Evolutionary conservation across 2,797 vertebrate species (phyloP).

Genomic region (Kryptolebias ocellatus): DNA sequence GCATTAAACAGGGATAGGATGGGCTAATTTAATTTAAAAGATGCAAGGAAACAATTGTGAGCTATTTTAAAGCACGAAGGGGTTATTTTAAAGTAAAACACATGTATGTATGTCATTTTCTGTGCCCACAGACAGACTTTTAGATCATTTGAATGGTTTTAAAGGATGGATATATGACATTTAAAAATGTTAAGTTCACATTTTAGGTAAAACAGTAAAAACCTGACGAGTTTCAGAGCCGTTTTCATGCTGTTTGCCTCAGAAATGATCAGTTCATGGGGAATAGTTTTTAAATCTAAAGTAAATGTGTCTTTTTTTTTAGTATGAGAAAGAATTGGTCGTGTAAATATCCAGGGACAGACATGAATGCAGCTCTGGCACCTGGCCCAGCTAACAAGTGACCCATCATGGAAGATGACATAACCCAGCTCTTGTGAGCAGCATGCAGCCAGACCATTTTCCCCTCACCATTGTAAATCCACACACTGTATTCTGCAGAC

Average conservation of each 20-base stretch:
- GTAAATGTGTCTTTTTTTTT: background rate
- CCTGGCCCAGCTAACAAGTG: slow-evolving; percentile 32
- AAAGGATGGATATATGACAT: too few species aligned
- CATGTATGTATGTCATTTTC: background rate
- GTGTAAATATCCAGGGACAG: slow-evolving; percentile 10
- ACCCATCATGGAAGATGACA: slow-evolving; percentile 46
- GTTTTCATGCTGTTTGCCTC: background rate
- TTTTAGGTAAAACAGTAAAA: background rate
- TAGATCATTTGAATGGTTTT: too few species aligned
- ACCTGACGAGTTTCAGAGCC: background rate
- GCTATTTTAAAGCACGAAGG: background rate
- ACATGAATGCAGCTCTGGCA: slow-evolving; percentile 36
- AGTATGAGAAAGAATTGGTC: slow-evolving; percentile 5
- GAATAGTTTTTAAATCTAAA: background rate
- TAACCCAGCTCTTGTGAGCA: slow-evolving; percentile 32
- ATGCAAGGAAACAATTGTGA: background rate
- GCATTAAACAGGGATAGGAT: too few species aligned
- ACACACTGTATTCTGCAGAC: slow-evolving; percentile 12
- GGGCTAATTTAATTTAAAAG: background rate
- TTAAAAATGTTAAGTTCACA: too few species aligned
- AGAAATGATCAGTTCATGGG: too few species aligned
- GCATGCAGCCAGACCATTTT: slow-evolving; percentile 32
- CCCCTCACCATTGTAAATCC: slow-evolving; percentile 16
- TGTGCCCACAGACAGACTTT: background rate
- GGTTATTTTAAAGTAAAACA: background rate